Evolutionary conservation across 2,113 vertebrate species (phyloP).

Genomic region (Limanda limanda): DNA sequence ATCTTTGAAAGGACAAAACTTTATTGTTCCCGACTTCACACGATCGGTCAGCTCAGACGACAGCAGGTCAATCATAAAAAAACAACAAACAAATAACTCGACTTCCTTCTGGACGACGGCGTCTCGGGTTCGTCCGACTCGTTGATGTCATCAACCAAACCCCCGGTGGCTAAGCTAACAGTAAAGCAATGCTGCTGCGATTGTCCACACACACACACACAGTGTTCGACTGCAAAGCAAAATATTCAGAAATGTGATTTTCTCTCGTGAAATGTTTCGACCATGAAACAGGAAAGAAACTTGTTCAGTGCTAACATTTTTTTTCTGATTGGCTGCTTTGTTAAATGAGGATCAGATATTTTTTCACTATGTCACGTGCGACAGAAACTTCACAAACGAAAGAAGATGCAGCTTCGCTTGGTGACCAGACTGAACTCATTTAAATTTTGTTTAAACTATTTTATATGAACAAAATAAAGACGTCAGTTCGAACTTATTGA

Average conservation of each 20-base stretch:
- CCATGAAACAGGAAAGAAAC: slow-evolving; percentile 30
- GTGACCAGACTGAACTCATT: not conserved
- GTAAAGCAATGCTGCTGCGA: slow-evolving; percentile 6
- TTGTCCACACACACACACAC: slow-evolving; percentile 2
- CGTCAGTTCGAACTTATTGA: too few species aligned
- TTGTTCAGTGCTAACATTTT: not conserved
- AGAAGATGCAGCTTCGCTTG: not conserved
- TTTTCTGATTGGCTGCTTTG: slow-evolving; percentile 17
- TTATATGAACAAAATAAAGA: not conserved
- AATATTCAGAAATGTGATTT: slow-evolving; percentile 34
- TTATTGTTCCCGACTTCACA: slow-evolving; percentile 62
- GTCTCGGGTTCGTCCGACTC: slow-evolving; percentile 55
- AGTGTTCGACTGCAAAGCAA: slow-evolving; percentile 24
- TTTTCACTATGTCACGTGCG: not conserved
- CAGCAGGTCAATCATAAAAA: slow-evolving; percentile 18
- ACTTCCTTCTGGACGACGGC: slow-evolving; percentile 23
- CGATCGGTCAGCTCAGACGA: not conserved
- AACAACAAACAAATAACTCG: slow-evolving; percentile 25
- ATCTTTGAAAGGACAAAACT: slow-evolving; percentile 51
- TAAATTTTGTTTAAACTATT: not conserved
- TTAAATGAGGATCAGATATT: not conserved
- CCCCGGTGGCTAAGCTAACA: slow-evolving; percentile 29
- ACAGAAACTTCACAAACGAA: not conserved
- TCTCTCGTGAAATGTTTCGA: slow-evolving; percentile 44
- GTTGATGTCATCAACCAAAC: slow-evolving; percentile 64